Base-by-base conservation (phyloP, 2,888 invertebrate species). In the Elaeidobius kamerunicus region DNA sequence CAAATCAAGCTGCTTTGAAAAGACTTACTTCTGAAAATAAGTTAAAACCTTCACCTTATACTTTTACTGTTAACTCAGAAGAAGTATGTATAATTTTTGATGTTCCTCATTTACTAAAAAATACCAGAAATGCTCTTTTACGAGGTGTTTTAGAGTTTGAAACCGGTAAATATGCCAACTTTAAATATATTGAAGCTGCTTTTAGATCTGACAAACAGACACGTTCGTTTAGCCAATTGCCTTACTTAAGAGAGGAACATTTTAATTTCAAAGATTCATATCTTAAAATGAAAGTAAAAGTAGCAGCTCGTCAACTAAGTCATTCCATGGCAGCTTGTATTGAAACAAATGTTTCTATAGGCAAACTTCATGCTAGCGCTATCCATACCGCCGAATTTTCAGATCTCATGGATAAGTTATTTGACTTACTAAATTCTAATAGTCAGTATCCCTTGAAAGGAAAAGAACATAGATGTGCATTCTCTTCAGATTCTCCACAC, bases 321-420 rank as follows among this genome's bases (percentile, higher is more conserved):
- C 19, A 46, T 20, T 34, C 52, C 9, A 39, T 59, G 23, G 54
- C 52, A 20, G 51, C 52, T 34, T n/a, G 40, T 19, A 56, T 55
- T 12, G 39, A 55, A 38, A 51, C 49, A 14, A 50, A 47, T 34
- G 18, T 12, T 18, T 7, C 30, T 11, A 17, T 20, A 1, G 54
- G 49, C 7, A 46, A 48, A 7, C 35, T 53, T 14, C 55, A 52
- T 14, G 38, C 51, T 9, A 48, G 47, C 20, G 45, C 50, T 9
- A 36, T 56, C 16, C 38, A 56, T 20, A 56, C 58, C 2, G 56
- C 58, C 11, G 56, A 58, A 49, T 58, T 58, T 58, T 39, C 39
- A 19, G 4, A 28, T 16, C 32, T 27, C 5, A 40, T 54, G 2
- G 54, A 58, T 14, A 43, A 17, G 5, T 15, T 43, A 9, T 43